Conservation (phyloP, 2,113 vertebrate genomes). For the Grantiella picta region DNA sequence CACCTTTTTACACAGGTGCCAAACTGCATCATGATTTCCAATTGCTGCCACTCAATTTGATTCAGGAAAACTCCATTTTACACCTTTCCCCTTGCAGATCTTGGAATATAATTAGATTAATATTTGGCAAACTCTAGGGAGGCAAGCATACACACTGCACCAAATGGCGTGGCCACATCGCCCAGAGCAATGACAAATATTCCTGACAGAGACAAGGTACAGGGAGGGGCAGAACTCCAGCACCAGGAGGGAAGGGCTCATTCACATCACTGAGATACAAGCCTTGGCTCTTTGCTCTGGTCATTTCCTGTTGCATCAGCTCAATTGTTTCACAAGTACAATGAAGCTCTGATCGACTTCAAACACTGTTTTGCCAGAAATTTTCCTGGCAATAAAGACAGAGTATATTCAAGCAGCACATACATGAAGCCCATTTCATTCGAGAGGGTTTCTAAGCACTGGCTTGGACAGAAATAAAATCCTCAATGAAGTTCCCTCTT, state of each 20-base stretch:
- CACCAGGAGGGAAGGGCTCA: neutral
- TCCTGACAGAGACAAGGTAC: accelerated
- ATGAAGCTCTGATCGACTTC: constrained; percentile 50
- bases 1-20: neutral
- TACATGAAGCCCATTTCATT: neutral
- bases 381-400: constrained; percentile 15
- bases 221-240: neutral
- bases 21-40: neutral
- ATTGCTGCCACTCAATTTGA: neutral
- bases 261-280: neutral
- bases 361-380: constrained; percentile 15
- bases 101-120: neutral
- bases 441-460: neutral
- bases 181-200: neutral
- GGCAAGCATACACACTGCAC: neutral
- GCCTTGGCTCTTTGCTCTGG: constrained; percentile 1
- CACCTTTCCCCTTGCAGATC: neutral
- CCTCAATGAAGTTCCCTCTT: neutral
- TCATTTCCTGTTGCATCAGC: constrained; percentile 37
- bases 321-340: constrained; percentile 51
- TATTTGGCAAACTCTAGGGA: neutral
- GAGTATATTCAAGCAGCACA: neutral
- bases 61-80: neutral
- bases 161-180: neutral
- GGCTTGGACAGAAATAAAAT: neutral